These are phyloP conservation scores for Oasisia sp. DNA, from an alignment of 2,888 invertebrate species.

Conservation along the genomic window DNA sequence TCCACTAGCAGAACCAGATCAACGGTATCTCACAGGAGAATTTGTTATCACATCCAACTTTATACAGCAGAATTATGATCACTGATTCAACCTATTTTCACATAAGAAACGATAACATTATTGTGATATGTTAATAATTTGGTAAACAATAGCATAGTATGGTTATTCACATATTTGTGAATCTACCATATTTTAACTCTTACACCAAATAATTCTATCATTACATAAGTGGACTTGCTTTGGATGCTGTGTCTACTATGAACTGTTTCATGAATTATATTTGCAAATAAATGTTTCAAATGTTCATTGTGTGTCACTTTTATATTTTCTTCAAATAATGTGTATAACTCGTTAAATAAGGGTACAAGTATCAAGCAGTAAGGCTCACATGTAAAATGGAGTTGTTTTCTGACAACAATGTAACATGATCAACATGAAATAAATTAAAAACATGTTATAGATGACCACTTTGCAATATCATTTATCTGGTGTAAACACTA, in stretches of 20 bases:
- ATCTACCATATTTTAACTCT: too few relatives aligned
- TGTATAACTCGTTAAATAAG: background rate
- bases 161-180: background rate
- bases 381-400: background rate
- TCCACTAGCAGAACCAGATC: background rate
- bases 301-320: background rate
- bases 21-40: background rate
- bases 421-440: background rate
- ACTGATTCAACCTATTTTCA: background rate
- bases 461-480: background rate
- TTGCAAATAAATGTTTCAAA: background rate
- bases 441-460: background rate
- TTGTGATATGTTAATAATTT: background rate
- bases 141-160: background rate
- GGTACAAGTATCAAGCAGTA: background rate
- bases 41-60: background rate
- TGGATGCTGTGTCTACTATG: background rate
- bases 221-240: background rate
- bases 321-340: background rate
- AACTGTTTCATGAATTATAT: background rate
- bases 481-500: background rate
- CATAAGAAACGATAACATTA: background rate
- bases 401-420: background rate
- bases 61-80: background rate
- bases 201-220: background rate